These are phyloP conservation scores for Drosophila rellima DNA, from an alignment of 2,888 invertebrate species.

Conservation along the genomic window DNA sequence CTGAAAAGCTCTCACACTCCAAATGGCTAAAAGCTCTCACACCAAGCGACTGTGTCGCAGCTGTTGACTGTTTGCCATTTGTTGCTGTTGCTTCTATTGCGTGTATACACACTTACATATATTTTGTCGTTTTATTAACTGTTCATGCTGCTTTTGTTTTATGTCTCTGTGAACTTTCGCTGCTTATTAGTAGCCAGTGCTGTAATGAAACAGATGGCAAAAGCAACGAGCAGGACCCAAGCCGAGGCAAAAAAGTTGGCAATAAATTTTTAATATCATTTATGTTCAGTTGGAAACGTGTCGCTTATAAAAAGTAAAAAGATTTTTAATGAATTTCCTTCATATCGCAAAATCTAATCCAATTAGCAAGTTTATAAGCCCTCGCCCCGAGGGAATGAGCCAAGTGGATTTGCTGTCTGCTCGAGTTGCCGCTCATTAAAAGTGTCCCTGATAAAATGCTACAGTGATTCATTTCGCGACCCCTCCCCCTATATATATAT, in stretches of 20 bases:
- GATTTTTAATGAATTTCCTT: conserved; percentile 63
- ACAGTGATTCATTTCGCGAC: conserved; percentile 53
- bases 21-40: conserved; percentile 1
- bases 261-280: conserved; percentile 75
- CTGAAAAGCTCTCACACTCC: conserved; percentile 7
- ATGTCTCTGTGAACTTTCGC: conserved; percentile 58
- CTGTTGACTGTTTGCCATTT: conserved; percentile 62
- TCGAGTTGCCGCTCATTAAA: conserved; percentile 70
- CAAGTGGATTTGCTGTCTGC: conserved; percentile 30
- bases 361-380: conserved; percentile 76
- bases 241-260: conserved; percentile 47
- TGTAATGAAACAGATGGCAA: conserved; percentile 36
- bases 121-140: conserved; percentile 29
- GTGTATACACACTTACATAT: conserved; percentile 13
- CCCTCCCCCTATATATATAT: neutral
- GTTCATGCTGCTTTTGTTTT: conserved; percentile 57
- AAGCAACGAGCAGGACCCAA: conserved; percentile 14
- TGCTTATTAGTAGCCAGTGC: conserved; percentile 64
- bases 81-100: conserved; percentile 52
- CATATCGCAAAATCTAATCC: conserved; percentile 76
- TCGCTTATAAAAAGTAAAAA: conserved; percentile 21
- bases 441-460: conserved; percentile 59
- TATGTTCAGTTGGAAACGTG: conserved; percentile 48
- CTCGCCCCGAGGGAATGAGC: conserved; percentile 8
- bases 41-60: conserved; percentile 53